Evolutionary conservation across 2,113 vertebrate genomes (phyloP), one percentile per base, ranked within the genome.

Genomic region (Channa argus): DNA sequence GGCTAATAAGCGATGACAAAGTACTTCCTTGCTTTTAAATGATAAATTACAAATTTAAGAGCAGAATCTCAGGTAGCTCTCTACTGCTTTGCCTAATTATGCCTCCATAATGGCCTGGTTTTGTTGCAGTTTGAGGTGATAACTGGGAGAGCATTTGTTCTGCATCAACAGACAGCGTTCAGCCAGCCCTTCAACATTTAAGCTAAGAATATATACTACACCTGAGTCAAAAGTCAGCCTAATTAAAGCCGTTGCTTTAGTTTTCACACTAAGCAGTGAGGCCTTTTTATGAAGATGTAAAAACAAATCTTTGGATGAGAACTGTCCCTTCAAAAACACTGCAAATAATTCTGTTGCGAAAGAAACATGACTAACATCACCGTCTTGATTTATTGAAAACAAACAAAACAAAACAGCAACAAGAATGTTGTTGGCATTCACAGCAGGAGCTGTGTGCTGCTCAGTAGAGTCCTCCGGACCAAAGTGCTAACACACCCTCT

Each of bases 401-500:
- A n/a, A 24, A 24, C 24, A 24, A 5, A 41, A 41, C 39, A 12
- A 80, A 55, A 61, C 10, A 10, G 15, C 5, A 44, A 33, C 52
- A 41, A 0, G 64, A 4, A 15, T 13, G 14, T 38, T 9, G 2
- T 73, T 7, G 8, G 51, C 41, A 71, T n/a, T 12, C 59, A 62
- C 4, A 50, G 44, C 10, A 5, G 8, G n/a, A 7, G 6, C 49
- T 39, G n/a, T 67, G 46, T 36, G 63, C 37, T 46, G 34, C 44
- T 24, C 63, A 65, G 45, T 63, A 52, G 9, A 13, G 14, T 68
- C 39, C 37, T 77, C 33, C 36, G 33, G 13, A 49, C 46, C 47
- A 66, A 43, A 63, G 63, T 46, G 45, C 34, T 66, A 63, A 13
- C 55, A 49, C 44, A 38, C 43, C 14, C 63, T 24, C 24, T 43